phyloP scores from a whole-genome alignment of 1,140 invertebrate species.

The Brachionus angularis region DNA sequence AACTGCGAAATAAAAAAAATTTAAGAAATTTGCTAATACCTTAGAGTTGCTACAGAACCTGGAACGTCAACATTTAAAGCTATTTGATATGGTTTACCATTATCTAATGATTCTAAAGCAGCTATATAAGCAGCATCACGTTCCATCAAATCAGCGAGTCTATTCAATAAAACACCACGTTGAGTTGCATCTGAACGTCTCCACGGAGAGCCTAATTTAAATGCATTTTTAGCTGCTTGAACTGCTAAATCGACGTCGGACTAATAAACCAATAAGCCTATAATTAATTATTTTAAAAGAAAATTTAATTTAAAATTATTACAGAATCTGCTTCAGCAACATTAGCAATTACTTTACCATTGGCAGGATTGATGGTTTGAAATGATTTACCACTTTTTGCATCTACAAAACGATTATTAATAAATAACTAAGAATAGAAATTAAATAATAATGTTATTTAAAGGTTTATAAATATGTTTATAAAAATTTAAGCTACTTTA shows the following conservation, averaged over 20 bases:
- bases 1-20: background rate
- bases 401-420: conserved; percentile 86
- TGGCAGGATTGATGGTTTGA: conserved; percentile 76
- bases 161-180: conserved; percentile 65
- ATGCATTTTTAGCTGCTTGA: conserved; percentile 69
- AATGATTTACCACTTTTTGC: conserved; percentile 80
- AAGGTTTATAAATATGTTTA: background rate
- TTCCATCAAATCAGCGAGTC: conserved; percentile 72
- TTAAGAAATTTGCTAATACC: conserved; percentile 16
- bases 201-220: conserved; percentile 71
- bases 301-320: background rate
- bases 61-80: conserved; percentile 48
- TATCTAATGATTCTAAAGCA: conserved; percentile 77
- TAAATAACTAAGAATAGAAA: conserved; percentile 62
- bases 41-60: background rate
- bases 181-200: conserved; percentile 71
- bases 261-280: conserved; percentile 54
- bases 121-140: conserved; percentile 69
- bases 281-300: background rate
- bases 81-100: conserved; percentile 74
- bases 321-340: conserved; percentile 70
- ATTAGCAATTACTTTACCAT: conserved; percentile 70
- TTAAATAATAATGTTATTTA: background rate
- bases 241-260: conserved; percentile 71
- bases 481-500: background rate